Base-by-base conservation (phyloP, 2,888 invertebrate species). In the Drosophila putrida region DNA sequence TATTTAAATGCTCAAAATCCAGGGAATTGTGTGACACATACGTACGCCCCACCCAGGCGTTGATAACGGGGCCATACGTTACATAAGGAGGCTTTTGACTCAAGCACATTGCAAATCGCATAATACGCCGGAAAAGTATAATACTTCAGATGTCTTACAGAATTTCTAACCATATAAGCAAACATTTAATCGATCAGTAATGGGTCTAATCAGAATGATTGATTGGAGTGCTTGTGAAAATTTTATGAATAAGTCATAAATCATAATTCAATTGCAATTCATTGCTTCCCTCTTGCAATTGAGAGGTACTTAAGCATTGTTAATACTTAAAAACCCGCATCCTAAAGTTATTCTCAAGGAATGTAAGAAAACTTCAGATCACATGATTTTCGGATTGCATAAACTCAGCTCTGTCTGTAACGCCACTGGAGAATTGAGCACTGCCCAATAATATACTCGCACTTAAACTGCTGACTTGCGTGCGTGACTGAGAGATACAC, bases 301-400 rank as follows among this genome's bases (percentile, higher is more conserved):
- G 44, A 66, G 47, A 39, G 53, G 51, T 61, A 65, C 44, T 75
- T 43, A 20, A 66, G 54, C 10, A 66, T 43, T 11, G 6, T 35
- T 35, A 11, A 51, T 50, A 39, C 11, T n/a, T n/a, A 20, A 43
- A 15, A 38, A 9, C n/a, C 35, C 25, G 31, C 31, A 50, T 50
- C 50, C 46, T 4, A 11, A 36, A 82, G 66, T 43, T 36, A 36
- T 71, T 60, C 25, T 49, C 27, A 27, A 15, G 5, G 5, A 59
- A 50, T 25, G 27, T n/a, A 54, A 57, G 31, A 65, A 53, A 60
- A 60, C 41, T 68, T 61, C 58, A 55, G 67, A 71, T 84, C 83
- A 84, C 83, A 84, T 84, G 83, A 84, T 89, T 66, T 66, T 54
- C 41, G 49, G 75, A 75, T 83, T 84, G 89, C 83, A 84, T 89